Evolutionary conservation across 2,797 vertebrate species (phyloP).

Genomic region (Cheirogaleus major): DNA sequence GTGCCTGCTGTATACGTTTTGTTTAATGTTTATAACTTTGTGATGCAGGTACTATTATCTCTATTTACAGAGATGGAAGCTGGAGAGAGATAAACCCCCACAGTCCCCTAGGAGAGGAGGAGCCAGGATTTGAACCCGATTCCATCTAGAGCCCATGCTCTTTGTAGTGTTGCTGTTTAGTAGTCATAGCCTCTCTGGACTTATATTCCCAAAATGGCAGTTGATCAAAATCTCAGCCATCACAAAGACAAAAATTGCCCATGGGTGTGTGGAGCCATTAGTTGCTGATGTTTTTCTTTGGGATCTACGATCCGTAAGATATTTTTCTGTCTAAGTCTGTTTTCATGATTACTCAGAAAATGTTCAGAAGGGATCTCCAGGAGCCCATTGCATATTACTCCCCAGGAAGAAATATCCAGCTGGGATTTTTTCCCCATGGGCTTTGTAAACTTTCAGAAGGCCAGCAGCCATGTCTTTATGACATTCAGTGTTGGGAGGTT

Average conservation of each 20-base stretch:
- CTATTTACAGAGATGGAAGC: not conserved
- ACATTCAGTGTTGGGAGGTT: not conserved
- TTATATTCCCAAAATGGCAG: not conserved
- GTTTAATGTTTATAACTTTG: not conserved
- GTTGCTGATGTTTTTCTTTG: not conserved
- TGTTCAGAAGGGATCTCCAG: not conserved
- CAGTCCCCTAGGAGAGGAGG: not conserved
- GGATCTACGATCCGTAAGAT: not conserved
- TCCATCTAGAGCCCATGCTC: not conserved
- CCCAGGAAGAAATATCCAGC: slow-evolving; percentile 4
- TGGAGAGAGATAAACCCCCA: not conserved
- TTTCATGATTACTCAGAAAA: not conserved
- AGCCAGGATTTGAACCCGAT: not conserved
- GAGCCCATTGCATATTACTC: not conserved
- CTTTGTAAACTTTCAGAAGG: slow-evolving; percentile 27
- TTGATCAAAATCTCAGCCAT: not conserved
- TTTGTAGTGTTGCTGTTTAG: not conserved
- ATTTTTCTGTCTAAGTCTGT: not conserved
- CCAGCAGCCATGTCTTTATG: not conserved
- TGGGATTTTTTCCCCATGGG: not conserved
- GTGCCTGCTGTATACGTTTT: not conserved
- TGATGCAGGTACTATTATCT: not conserved
- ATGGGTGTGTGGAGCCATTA: not conserved
- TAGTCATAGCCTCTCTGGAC: not conserved
- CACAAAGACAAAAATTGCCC: not conserved